phyloP scores from a whole-genome alignment of 2,888 invertebrate genomes.

The Clusia tigrina region DNA sequence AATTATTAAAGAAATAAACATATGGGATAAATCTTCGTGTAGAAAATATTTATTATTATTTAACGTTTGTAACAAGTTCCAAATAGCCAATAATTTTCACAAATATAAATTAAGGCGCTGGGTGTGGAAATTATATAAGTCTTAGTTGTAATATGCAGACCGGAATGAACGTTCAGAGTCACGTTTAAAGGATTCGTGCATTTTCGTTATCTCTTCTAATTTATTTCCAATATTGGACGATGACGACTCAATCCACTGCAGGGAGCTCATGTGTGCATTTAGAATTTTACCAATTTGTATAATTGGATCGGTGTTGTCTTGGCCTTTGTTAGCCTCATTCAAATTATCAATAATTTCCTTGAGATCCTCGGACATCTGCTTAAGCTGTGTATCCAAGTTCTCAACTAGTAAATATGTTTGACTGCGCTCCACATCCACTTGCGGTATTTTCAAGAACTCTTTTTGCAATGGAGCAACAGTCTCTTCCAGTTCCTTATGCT shows the following conservation, averaged over 20 bases:
- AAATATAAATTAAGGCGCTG: too few species aligned
- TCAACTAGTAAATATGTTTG: slow-evolving; percentile 91
- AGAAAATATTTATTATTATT: neutral
- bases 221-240: slow-evolving; percentile 79
- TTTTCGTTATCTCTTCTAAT: slow-evolving; percentile 82
- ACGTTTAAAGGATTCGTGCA: slow-evolving; percentile 78
- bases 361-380: slow-evolving; percentile 93
- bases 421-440: slow-evolving; percentile 87
- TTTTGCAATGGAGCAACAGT: slow-evolving; percentile 86
- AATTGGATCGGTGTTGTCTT: slow-evolving; percentile 87
- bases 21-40: neutral
- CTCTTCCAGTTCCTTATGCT: slow-evolving; percentile 92
- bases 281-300: slow-evolving; percentile 92
- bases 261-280: slow-evolving; percentile 94
- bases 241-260: slow-evolving; percentile 93
- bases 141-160: slow-evolving; percentile 67
- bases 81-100: too few species aligned
- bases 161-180: slow-evolving; percentile 78
- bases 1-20: slow-evolving; percentile 69
- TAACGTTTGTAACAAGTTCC: neutral
- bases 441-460: slow-evolving; percentile 73
- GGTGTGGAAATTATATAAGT: too few species aligned
- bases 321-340: slow-evolving; percentile 85
- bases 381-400: slow-evolving; percentile 88
- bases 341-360: slow-evolving; percentile 95